Percentiles rank a stretch among this genome's conserved stretches.
Evolutionary conservation across 1,140 invertebrate species (phyloP).

Genomic region (Solenopsis invicta): DNA sequence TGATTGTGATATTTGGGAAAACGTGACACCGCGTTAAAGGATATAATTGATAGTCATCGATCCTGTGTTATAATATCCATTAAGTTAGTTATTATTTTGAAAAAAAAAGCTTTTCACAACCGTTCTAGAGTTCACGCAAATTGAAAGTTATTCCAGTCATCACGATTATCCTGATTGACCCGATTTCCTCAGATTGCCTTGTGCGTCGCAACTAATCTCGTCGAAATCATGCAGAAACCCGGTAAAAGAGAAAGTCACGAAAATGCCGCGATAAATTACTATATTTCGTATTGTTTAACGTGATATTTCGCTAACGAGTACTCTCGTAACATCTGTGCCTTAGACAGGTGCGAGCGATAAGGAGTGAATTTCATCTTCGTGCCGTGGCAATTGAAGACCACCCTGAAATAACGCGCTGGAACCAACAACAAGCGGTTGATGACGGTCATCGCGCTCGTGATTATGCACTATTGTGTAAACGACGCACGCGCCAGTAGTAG

Average conservation of each 20-base stretch:
- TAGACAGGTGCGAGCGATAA: constrained; percentile 53
- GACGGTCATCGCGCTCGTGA: constrained; percentile 50
- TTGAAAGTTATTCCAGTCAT: constrained; percentile 32
- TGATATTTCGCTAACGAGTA: constrained; percentile 53
- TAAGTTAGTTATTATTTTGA: not conserved
- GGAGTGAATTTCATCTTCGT: constrained; percentile 51
- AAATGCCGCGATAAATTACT: constrained; percentile 50
- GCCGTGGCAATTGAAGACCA: constrained; percentile 58
- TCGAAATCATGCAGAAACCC: constrained; percentile 44
- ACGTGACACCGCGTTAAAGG: not conserved
- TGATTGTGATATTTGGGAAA: constrained; percentile 19
- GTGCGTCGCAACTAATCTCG: constrained; percentile 37
- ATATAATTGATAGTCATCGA: constrained; percentile 20
- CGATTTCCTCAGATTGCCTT: constrained; percentile 21
- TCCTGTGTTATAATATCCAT: constrained; percentile 17
- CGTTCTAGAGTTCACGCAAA: constrained; percentile 15
- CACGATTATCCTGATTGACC: constrained; percentile 24
- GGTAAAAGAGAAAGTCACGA: constrained; percentile 40
- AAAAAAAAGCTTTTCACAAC: not conserved
- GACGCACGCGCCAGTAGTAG: constrained; percentile 48
- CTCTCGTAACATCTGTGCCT: constrained; percentile 44
- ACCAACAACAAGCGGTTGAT: constrained; percentile 48
- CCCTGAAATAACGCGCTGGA: constrained; percentile 55
- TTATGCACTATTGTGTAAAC: constrained; percentile 63
- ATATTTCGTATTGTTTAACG: constrained; percentile 58